Evolutionary conservation across 2,797 vertebrate species (phyloP).

Genomic region (Onychomys torridus): DNA sequence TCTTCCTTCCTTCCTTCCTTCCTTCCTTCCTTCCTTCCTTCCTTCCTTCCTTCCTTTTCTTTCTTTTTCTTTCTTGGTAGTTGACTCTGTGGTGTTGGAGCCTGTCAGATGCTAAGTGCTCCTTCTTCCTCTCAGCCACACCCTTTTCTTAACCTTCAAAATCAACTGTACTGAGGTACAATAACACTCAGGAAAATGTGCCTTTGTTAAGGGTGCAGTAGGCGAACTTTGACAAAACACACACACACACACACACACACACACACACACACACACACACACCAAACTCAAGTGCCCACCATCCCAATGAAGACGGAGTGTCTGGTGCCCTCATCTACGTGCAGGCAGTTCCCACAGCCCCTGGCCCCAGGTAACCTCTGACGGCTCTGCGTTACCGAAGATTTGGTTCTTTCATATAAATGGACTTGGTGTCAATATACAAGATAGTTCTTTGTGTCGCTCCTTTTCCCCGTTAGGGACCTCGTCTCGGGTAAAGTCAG

Average conservation of each 20-base stretch:
- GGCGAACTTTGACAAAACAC: background rate
- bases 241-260: background rate
- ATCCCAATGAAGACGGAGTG: background rate
- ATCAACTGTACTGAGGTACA: background rate
- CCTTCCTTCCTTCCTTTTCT: too few species aligned
- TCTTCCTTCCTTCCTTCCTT: too few species aligned
- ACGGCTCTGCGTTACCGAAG: background rate
- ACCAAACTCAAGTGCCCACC: background rate
- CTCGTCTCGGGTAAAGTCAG: background rate
- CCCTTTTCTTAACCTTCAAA: slow-evolving; percentile 13
- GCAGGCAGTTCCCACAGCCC: background rate
- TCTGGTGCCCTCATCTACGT: background rate
- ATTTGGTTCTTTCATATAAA: background rate
- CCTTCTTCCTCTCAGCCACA: background rate
- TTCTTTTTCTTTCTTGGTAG: background rate
- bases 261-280: background rate
- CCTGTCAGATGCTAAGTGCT: background rate
- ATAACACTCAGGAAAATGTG: slow-evolving; percentile 42
- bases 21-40: too few species aligned
- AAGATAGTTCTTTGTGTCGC: background rate
- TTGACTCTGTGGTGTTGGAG: background rate
- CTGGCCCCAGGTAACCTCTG: background rate
- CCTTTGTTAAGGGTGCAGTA: background rate
- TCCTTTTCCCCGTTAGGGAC: background rate
- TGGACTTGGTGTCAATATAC: background rate